These are phyloP conservation scores for Drosophila pseudoananassae DNA, from an alignment of 1,140 invertebrate genomes.

Conservation along the genomic window DNA sequence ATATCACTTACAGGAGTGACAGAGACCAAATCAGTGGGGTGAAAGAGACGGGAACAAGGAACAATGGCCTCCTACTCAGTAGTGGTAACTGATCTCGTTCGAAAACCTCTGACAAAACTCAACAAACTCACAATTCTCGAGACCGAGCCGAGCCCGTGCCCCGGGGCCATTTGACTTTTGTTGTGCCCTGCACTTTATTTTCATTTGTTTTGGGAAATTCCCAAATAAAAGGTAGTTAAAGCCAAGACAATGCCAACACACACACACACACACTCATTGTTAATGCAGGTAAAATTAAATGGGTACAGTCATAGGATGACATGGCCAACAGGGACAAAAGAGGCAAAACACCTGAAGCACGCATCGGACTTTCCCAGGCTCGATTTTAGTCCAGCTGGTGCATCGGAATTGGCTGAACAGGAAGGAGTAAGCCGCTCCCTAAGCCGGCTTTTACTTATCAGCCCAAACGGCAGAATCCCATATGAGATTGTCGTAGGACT, in stretches of 20 bases:
- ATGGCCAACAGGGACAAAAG: slow-evolving; percentile 42
- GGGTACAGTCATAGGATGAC: slow-evolving; percentile 66
- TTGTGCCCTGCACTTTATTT: slow-evolving; percentile 79
- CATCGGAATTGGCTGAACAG: slow-evolving; percentile 26
- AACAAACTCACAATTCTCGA: neutral
- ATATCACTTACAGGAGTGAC: slow-evolving; percentile 53
- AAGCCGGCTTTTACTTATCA: slow-evolving; percentile 76
- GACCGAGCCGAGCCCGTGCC: slow-evolving; percentile 55
- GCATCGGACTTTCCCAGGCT: slow-evolving; percentile 74
- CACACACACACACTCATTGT: neutral
- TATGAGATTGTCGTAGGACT: slow-evolving; percentile 35
- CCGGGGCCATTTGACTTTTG: slow-evolving; percentile 76
- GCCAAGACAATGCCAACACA: slow-evolving; percentile 66
- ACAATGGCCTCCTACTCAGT: slow-evolving; percentile 75
- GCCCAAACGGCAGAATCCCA: slow-evolving; percentile 48
- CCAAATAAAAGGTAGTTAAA: slow-evolving; percentile 79
- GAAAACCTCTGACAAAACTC: slow-evolving; percentile 11
- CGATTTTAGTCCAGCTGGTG: slow-evolving; percentile 63
- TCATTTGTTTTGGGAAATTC: slow-evolving; percentile 81
- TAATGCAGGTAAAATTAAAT: slow-evolving; percentile 48
- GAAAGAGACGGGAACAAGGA: slow-evolving; percentile 16
- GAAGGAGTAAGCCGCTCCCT: slow-evolving; percentile 72
- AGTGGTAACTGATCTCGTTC: slow-evolving; percentile 64
- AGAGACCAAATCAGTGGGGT: neutral
- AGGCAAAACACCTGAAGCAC: slow-evolving; percentile 60